Base-by-base conservation (phyloP, 2,888 invertebrate genomes). In the Andrena chrysosceles region DNA sequence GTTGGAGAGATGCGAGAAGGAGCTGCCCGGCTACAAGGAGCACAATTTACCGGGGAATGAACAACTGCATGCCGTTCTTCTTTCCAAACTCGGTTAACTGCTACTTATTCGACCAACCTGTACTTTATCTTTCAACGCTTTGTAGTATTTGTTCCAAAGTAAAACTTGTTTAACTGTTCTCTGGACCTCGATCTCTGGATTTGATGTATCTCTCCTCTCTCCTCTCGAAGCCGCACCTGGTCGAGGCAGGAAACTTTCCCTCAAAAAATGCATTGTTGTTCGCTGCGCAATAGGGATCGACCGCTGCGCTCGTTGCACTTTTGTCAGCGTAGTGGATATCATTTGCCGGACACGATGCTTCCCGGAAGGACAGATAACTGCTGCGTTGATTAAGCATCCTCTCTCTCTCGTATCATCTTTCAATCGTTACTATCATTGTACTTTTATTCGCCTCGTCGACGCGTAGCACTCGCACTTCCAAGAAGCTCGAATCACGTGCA, bases 1-100 rank as follows among this genome's bases (percentile, higher is more conserved):
- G 96, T 83, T 96, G 10, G 94, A 95, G 68, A 94, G 95, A 77
- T 96, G 96, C 90, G 93, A 94, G 35, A 85, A 94, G 68, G 88
- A 93, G 26, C 93, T 96, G 56, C 96, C 96, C 23, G 95, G 95
- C 49, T 93, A 90, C 79, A 85, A 83, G 4, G 79, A 85, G 26
- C 20, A n/a, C 7, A 90, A 90, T 26, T 33, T 31, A 8, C 79
- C 83, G 6, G 91, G 89, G 35, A 52, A 31, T 7, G 64, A 78
- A 8, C 0, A 29, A 6, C 48, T 88, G 5, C 23, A 56, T 1
- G 23, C 78, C 0, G 0, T n/a, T 2, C 0, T 84, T 0, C n/a
- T 2, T 2, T 5, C 62, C 1, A 62, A 35, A 42, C 20, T 83
- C 0, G 31, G 4, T 8, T 73, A 52, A 71, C 10, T 4, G 16